Evolutionary conservation across 2,797 vertebrate species (phyloP), one percentile per base, ranked within the genome.

Genomic region (Danio aesculapii): DNA sequence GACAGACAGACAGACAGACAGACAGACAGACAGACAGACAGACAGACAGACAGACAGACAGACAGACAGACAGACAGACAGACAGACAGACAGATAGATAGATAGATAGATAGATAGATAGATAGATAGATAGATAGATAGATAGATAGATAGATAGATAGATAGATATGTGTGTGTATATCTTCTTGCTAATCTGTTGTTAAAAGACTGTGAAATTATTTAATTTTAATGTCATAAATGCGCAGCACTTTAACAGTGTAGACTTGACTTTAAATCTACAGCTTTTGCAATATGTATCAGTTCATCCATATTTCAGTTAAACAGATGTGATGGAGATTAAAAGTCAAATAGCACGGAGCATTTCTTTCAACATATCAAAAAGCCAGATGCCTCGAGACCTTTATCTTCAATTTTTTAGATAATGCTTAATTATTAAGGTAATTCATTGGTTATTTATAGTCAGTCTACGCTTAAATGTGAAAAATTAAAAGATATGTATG

Each of bases 331-430:
- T 47, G 67, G 63, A 66, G 8, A n/a, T 44, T 66, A 46, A 66
- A 66, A 66, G 14, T 55, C 41, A 57, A 57, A 57, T n/a, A 30
- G 17, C 75, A 55, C 10, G 30, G 74, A 67, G 68, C 16, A 58
- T 68, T 12, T 47, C 52, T 77, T 77, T 77, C 9, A 68, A 68
- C 64, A 13, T 55, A 12, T 55, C 49, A 76, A 16, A 66, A 77
- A 57, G 16, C 21, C 75, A 68, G 44, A 58, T 16, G 21, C 4
- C 44, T 30, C 10, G 5, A 30, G 41, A 30, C 41, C 67, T 77
- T 57, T 0, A n/a, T 66, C 17, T 70, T 70, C 17, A 21, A 6
- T 47, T 47, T 70, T 70, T 67, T 5, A 46, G 62, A 68, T 14
- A 77, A 68, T 21, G 2, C 6, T 57, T 46, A 30, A 77, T 76